A percentile compares a stretch with the other conserved stretches of the same genome.
These are phyloP conservation scores for Numida meleagris DNA, from an alignment of 2,113 vertebrate genomes.

Conservation along the genomic window DNA sequence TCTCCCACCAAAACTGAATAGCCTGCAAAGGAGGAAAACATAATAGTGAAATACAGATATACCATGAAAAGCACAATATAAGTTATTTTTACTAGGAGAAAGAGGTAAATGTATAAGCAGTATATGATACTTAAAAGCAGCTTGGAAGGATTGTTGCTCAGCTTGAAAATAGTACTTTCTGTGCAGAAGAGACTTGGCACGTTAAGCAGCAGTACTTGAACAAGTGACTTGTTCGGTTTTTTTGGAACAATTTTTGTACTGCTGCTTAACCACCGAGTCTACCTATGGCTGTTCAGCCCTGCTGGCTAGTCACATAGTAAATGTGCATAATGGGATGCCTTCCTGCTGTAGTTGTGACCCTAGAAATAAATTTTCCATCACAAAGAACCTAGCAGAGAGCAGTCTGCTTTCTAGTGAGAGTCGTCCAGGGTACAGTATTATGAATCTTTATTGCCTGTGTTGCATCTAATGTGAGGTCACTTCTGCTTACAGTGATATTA, in stretches of 20 bases:
- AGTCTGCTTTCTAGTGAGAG: not conserved
- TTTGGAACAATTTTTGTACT: not conserved
- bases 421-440: not conserved
- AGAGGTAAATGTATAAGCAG: conserved; percentile 13
- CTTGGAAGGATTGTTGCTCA: conserved; percentile 26
- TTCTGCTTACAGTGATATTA: not conserved
- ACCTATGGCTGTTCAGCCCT: not conserved
- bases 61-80: conserved; percentile 65
- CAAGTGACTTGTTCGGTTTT: not conserved
- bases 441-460: not conserved
- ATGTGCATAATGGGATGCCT: not conserved
- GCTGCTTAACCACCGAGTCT: not conserved
- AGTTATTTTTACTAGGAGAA: conserved; percentile 8
- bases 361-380: not conserved
- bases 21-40: not conserved
- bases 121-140: not conserved
- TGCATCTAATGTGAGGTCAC: not conserved
- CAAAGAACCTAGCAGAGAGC: not conserved
- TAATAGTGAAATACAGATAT: conserved; percentile 22
- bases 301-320: not conserved
- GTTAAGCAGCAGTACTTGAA: not conserved
- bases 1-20: not conserved
- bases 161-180: not conserved
- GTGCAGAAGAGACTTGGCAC: not conserved
- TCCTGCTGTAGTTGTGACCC: not conserved